These are phyloP conservation scores for Muscina levida DNA, from an alignment of 2,888 invertebrate genomes.

Conservation along the genomic window DNA sequence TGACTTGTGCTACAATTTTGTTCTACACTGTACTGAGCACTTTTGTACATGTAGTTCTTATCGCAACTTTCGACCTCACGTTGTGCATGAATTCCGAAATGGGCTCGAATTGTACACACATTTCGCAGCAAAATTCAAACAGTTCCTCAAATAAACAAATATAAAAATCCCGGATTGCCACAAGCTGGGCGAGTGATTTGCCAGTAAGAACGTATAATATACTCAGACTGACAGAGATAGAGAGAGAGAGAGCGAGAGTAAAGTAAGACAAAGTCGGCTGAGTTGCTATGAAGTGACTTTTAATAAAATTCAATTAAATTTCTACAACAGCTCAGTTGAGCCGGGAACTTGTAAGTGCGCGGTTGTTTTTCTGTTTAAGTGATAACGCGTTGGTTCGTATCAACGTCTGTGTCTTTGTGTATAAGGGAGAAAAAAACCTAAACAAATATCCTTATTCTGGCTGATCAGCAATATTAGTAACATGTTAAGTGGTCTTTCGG, in stretches of 20 bases:
- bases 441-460: not conserved
- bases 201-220: constrained; percentile 15
- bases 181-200: too few species aligned
- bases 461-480: not conserved
- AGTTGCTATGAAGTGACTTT: not conserved
- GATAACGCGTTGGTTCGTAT: too few species aligned
- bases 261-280: not conserved
- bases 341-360: not conserved
- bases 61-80: constrained; percentile 10
- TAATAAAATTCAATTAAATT: constrained; percentile 45
- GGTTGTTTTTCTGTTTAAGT: not conserved
- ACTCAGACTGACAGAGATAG: not conserved
- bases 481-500: constrained; percentile 50
- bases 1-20: constrained; percentile 22
- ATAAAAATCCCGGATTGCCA: constrained; percentile 15
- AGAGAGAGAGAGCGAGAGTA: not conserved
- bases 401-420: not conserved
- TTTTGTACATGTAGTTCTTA: constrained; percentile 30
- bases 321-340: constrained; percentile 41
- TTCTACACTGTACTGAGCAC: not conserved
- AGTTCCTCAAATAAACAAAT: not conserved
- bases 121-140: not conserved
- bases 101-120: not conserved
- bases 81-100: constrained; percentile 12
- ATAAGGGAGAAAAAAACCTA: not conserved